Evolutionary conservation across 2,113 vertebrate genomes (phyloP), one percentile per base, ranked within the genome.

Genomic region (Odocoileus virginianus): DNA sequence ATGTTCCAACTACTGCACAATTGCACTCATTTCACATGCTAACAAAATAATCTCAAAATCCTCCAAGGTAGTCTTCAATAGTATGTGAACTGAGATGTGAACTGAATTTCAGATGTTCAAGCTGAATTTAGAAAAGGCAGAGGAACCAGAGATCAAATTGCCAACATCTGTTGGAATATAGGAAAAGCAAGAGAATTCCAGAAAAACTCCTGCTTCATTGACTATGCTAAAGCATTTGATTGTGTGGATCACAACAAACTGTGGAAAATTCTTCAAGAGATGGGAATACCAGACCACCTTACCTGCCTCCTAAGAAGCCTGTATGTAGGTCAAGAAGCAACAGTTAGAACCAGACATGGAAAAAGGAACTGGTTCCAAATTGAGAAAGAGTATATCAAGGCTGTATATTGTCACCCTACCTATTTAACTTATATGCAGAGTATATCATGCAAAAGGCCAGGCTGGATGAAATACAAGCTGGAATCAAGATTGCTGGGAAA

Each of bases 391-490:
- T 12, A 71, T 19, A 71, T 40, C n/a, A 71, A 71, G n/a, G n/a
- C 67, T 71, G n/a, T 71, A 40, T 71, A 40, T 71, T 23, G 5
- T 40, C 67, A 36, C n/a, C 11, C 10, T 71, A 12, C 19, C 36
- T 71, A 71, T 71, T 71, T 71, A 71, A 40, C n/a, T 71, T 40
- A 71, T 12, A 71, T 23, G 67, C 67, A 71, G 67, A 71, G 9
- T 23, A 71, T n/a, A 71, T 71, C n/a, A 36, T 1, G 5, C 0
- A 1, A 40, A 5, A 71, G 36, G 67, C 19, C 23, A n/a, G 5
- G 19, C 67, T 71, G 67, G 10, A 71, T 71, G 67, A 71, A 71
- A 40, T n/a, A 71, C 67, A 40, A 71, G n/a, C n/a, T 71, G 67
- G 19, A 40, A 71, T 71, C 67, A 71, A 40, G n/a, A 71, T 12